Evolutionary conservation across 2,797 vertebrate species (phyloP).

Genomic region (Characodon lateralis): DNA sequence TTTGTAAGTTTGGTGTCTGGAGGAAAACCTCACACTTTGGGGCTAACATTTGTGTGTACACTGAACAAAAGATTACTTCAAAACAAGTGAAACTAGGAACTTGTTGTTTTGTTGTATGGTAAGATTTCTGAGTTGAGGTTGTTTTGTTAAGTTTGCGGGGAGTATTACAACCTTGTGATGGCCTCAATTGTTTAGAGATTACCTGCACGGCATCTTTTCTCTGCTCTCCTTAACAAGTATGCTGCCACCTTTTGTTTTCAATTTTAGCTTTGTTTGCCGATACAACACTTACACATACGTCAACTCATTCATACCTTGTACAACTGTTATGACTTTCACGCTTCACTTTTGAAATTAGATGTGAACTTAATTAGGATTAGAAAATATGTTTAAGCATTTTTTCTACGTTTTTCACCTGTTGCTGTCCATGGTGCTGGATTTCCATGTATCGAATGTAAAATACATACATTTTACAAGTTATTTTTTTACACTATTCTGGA

Average conservation of each 20-base stretch:
- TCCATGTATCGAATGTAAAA: no score
- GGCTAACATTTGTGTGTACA: no score
- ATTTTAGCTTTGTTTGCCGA: neutral
- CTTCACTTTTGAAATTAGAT: neutral
- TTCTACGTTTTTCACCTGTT: neutral
- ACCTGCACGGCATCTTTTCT: neutral
- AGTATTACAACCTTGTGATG: no score
- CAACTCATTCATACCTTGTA: no score
- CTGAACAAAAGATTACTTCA: neutral
- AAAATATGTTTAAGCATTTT: neutral
- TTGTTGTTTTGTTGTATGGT: neutral
- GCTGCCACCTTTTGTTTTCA: neutral
- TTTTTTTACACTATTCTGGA: neutral
- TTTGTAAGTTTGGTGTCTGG: neutral
- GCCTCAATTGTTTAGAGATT: neutral
- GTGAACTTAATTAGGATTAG: no score
- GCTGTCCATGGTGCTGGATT: constrained; percentile 1
- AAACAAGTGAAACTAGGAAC: neutral
- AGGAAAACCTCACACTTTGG: neutral
- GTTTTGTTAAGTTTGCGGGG: no score
- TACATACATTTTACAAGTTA: neutral
- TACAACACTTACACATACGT: neutral
- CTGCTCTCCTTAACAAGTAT: neutral
- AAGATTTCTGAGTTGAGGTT: neutral
- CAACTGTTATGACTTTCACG: neutral